phyloP scores from a whole-genome alignment of 2,113 vertebrate genomes.

The Mungos mungo region DNA sequence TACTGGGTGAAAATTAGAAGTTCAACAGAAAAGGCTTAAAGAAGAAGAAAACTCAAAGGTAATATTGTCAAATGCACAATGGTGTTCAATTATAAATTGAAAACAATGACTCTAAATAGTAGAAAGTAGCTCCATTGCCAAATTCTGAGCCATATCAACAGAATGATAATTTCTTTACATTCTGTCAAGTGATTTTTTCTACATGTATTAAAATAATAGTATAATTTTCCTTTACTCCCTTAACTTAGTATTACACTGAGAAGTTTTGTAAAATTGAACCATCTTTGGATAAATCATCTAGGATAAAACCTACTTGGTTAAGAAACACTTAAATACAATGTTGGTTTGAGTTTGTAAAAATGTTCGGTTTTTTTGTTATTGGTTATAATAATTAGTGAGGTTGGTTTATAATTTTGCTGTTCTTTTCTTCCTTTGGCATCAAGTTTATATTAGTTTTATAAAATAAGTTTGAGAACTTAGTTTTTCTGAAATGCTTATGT shows the following conservation, averaged over 20 bases:
- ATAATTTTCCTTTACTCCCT: background rate
- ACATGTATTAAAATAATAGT: background rate
- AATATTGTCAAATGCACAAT: background rate
- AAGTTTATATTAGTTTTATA: background rate
- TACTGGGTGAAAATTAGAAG: background rate
- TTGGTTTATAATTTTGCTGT: background rate
- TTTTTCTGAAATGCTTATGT: background rate
- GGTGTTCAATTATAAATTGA: background rate
- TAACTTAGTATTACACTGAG: background rate
- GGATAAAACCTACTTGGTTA: background rate
- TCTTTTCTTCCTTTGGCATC: background rate
- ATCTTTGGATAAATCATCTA: background rate
- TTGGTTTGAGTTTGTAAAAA: background rate
- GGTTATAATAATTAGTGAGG: background rate
- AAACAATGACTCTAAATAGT: background rate
- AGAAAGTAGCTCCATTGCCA: background rate
- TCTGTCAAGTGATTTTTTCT: background rate
- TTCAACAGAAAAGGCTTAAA: background rate
- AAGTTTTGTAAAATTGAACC: background rate
- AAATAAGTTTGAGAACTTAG: background rate
- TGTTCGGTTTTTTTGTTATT: background rate
- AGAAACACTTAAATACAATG: background rate
- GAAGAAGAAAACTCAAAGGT: background rate
- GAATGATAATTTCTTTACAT: background rate
- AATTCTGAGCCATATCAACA: background rate